A percentile compares a stretch with the other conserved stretches of the same genome.
Evolutionary conservation across 2,888 invertebrate species (phyloP).

Genomic region (Cyaniris semiargus): DNA sequence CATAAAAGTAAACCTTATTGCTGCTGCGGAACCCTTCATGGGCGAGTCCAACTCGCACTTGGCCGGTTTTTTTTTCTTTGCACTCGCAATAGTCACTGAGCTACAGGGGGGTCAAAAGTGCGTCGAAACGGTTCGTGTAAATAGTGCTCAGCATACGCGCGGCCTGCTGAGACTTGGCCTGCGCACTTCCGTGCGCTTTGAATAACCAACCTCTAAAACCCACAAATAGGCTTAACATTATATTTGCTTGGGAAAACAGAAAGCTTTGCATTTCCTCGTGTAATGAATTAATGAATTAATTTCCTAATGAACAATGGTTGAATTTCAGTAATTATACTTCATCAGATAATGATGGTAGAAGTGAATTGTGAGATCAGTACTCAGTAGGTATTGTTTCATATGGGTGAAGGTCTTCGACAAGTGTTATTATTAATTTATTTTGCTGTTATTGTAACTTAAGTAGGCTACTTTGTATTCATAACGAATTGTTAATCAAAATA

Average conservation of each 20-base stretch:
- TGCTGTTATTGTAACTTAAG: background rate
- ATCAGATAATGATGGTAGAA: background rate
- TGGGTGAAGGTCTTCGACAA: background rate
- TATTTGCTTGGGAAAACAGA: background rate
- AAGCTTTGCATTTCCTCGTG: background rate
- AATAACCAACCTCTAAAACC: too few species aligned
- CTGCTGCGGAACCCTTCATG: too few species aligned
- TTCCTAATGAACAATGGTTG: constrained; percentile 1
- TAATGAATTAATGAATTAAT: too few species aligned
- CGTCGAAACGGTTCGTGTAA: too few species aligned
- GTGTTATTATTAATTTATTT: background rate
- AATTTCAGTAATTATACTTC: constrained; percentile 20
- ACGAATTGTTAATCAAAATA: background rate
- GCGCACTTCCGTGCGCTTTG: too few species aligned
- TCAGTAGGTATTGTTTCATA: background rate
- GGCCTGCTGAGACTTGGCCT: too few species aligned
- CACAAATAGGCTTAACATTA: background rate
- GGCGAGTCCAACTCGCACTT: too few species aligned
- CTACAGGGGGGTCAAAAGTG: too few species aligned
- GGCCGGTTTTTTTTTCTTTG: too few species aligned
- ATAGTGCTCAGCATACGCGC: too few species aligned
- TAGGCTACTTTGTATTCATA: background rate
- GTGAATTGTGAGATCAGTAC: background rate
- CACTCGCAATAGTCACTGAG: too few species aligned
- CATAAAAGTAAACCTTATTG: too few species aligned